phyloP scores from a whole-genome alignment of 2,888 invertebrate genomes.

The Polietes domitor region DNA sequence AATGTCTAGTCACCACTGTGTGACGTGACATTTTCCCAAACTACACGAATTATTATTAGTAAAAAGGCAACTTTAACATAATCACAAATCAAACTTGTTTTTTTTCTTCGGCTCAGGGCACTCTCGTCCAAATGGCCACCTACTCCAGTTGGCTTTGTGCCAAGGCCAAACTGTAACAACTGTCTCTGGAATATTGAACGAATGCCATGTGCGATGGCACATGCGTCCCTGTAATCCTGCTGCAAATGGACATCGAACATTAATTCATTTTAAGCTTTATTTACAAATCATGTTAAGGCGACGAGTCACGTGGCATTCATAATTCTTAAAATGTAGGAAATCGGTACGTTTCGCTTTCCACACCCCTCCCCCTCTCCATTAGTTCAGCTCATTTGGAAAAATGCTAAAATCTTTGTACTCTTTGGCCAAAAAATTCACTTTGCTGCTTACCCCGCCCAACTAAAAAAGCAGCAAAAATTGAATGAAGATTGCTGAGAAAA shows the following conservation, averaged over 20 bases:
- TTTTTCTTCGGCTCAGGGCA: not conserved
- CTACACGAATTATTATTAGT: constrained; percentile 9
- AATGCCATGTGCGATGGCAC: not conserved
- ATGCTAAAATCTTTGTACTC: not conserved
- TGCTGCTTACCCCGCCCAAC: constrained; percentile 43
- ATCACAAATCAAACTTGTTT: not conserved
- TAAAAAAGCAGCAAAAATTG: constrained; percentile 34
- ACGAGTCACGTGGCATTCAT: constrained; percentile 79
- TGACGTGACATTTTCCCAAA: too few relatives aligned
- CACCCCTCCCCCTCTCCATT: not conserved
- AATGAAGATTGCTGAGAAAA: constrained; percentile 38
- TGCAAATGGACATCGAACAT: constrained; percentile 65
- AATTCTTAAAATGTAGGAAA: constrained; percentile 78
- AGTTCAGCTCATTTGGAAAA: not conserved
- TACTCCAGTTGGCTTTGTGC: constrained; percentile 56
- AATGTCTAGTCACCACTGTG: too few relatives aligned
- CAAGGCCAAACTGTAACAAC: constrained; percentile 50
- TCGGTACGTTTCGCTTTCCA: constrained; percentile 66
- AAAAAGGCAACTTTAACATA: constrained; percentile 4
- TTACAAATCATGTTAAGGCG: constrained; percentile 71
- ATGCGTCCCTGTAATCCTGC: constrained; percentile 33
- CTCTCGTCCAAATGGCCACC: not conserved
- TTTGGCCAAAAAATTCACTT: constrained; percentile 11
- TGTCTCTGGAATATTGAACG: constrained; percentile 6
- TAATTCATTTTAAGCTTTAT: constrained; percentile 69